A percentile compares a stretch with the other conserved stretches of the same genome.
These are phyloP conservation scores for Furcifer pardalis DNA, from an alignment of 2,797 vertebrate genomes.

Conservation along the genomic window DNA sequence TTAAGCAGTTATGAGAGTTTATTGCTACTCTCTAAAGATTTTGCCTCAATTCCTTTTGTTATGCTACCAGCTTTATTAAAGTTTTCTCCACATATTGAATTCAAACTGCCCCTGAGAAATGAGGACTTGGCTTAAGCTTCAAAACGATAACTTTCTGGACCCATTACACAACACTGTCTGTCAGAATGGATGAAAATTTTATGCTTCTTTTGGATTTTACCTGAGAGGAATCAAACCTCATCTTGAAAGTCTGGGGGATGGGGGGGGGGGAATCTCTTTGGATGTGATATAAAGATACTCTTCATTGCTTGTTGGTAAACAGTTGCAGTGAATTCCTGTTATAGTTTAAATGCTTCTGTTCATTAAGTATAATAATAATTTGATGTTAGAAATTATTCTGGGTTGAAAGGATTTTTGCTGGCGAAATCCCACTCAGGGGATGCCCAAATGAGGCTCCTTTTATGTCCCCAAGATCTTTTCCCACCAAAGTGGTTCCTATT, in stretches of 20 bases:
- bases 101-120: no score
- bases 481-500: no score
- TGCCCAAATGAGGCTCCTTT: no score
- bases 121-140: background rate
- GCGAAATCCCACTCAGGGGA: no score
- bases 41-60: no score
- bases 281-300: background rate
- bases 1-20: no score
- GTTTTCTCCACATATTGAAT: slow-evolving; percentile 11
- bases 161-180: background rate
- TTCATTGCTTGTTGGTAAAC: background rate
- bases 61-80: slow-evolving; percentile 9
- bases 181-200: background rate
- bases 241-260: background rate
- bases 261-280: background rate
- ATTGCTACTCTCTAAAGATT: no score
- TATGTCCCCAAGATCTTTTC: no score
- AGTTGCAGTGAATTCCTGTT: background rate
- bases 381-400: no score
- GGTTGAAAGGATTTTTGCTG: no score
- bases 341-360: slow-evolving; percentile 18
- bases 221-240: background rate
- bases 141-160: no score
- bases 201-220: background rate
- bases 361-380: no score